These are phyloP conservation scores for Melanostoma mellinum DNA, from an alignment of 2,888 invertebrate genomes.

Conservation along the genomic window DNA sequence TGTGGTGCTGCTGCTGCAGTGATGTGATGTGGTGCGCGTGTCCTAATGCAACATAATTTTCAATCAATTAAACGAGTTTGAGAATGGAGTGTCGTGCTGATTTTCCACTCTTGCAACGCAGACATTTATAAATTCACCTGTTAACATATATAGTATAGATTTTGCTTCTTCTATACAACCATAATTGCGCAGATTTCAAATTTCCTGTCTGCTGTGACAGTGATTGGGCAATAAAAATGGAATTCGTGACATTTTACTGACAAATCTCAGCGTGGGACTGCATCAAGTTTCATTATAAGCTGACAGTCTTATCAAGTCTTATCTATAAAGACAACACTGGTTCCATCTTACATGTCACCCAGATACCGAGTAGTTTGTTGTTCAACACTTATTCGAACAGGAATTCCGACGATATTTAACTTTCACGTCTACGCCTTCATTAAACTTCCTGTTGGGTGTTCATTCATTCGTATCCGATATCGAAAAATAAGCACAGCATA, in stretches of 20 bases:
- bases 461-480: too few species aligned
- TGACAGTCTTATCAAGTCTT: neutral
- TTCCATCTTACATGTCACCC: too few species aligned
- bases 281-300: slow-evolving; percentile 8
- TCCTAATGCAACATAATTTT: slow-evolving; percentile 67
- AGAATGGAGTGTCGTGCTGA: slow-evolving; percentile 35
- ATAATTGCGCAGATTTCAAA: slow-evolving; percentile 37
- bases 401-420: too few species aligned
- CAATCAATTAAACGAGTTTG: slow-evolving; percentile 63
- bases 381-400: neutral
- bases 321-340: too few species aligned
- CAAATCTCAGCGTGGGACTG: slow-evolving; percentile 16
- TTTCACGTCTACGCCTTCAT: too few species aligned
- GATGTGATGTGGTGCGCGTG: slow-evolving; percentile 42
- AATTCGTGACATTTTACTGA: slow-evolving; percentile 50
- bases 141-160: neutral
- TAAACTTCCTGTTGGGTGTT: too few species aligned
- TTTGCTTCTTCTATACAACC: neutral
- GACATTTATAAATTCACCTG: neutral
- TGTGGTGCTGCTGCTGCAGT: neutral
- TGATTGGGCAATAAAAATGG: slow-evolving; percentile 44
- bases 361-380: neutral
- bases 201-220: slow-evolving; percentile 41
- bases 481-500: too few species aligned
- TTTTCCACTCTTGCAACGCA: slow-evolving; percentile 11